Evolutionary conservation across 1,140 invertebrate genomes (phyloP).

Genomic region (Elysia chlorotica): DNA sequence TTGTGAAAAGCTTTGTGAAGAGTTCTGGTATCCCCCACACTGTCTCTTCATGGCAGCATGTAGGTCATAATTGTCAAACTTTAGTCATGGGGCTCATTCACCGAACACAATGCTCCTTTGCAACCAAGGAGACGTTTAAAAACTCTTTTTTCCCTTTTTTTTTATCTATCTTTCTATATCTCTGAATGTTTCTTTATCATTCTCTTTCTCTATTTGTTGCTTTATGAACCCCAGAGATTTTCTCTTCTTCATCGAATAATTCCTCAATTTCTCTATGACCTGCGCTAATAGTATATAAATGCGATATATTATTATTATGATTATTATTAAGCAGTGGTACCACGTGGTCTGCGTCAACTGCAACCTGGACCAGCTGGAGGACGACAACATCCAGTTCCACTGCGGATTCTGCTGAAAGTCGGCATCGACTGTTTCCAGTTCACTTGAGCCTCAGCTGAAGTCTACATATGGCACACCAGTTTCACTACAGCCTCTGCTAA

Average conservation of each 20-base stretch:
- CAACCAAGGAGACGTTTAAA: too few relatives aligned
- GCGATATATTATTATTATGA: neutral
- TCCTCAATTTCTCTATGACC: neutral
- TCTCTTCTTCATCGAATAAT: neutral
- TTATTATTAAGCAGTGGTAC: conserved; percentile 7
- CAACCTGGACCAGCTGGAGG: neutral
- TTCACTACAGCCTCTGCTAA: too few relatives aligned
- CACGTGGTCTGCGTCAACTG: conserved; percentile 14
- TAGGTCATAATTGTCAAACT: too few relatives aligned
- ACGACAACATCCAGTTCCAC: conserved; percentile 3
- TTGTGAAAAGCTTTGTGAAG: too few relatives aligned
- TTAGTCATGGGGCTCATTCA: too few relatives aligned
- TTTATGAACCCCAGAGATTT: neutral
- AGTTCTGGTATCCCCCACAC: too few relatives aligned
- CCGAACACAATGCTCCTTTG: too few relatives aligned
- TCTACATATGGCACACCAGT: too few relatives aligned
- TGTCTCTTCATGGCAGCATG: too few relatives aligned
- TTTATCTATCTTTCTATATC: neutral
- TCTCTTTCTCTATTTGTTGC: neutral
- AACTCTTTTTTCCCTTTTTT: too few relatives aligned
- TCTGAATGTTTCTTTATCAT: neutral
- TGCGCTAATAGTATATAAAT: neutral
- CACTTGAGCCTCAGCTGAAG: too few relatives aligned
- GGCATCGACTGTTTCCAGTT: too few relatives aligned
- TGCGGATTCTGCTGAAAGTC: conserved; percentile 15